Conservation (phyloP, 2,888 invertebrate species). For the Euplexia lucipara region DNA sequence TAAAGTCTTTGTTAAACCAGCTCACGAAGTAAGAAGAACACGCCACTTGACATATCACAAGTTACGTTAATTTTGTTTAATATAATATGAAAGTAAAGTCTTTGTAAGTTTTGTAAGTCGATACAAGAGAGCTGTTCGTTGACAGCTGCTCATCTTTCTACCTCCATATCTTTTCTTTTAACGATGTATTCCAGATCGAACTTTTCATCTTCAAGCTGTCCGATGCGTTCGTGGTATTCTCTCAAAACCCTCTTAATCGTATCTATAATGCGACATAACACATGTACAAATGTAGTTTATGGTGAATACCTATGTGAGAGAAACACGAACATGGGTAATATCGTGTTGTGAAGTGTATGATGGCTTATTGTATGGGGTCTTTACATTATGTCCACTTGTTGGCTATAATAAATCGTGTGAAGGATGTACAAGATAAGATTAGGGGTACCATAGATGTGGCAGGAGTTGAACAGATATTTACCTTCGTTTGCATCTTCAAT, state of each 20-base stretch:
- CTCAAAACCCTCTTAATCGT: slow-evolving; percentile 94
- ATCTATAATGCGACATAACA: slow-evolving; percentile 92
- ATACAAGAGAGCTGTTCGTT: slow-evolving; percentile 80
- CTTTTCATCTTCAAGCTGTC: slow-evolving; percentile 97
- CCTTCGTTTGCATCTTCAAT: slow-evolving; percentile 98
- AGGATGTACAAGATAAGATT: slow-evolving; percentile 45
- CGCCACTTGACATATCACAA: slow-evolving; percentile 84
- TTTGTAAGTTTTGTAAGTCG: slow-evolving; percentile 86
- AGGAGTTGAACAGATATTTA: slow-evolving; percentile 81
- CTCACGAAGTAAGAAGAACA: slow-evolving; percentile 84
- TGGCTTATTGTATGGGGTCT: slow-evolving; percentile 49
- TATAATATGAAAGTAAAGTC: slow-evolving; percentile 74
- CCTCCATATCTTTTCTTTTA: slow-evolving; percentile 99
- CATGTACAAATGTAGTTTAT: slow-evolving; percentile 69
- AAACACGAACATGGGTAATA: slow-evolving; percentile 59
- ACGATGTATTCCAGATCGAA: slow-evolving; percentile 99
- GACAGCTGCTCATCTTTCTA: slow-evolving; percentile 91
- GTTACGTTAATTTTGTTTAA: slow-evolving; percentile 79
- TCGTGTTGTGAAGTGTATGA: slow-evolving; percentile 77
- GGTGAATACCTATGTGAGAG: slow-evolving; percentile 66
- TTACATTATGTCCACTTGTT: slow-evolving; percentile 55
- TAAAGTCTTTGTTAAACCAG: slow-evolving; percentile 82
- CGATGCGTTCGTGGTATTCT: slow-evolving; percentile 97
- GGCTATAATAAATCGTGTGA: slow-evolving; percentile 38
- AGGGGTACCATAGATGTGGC: slow-evolving; percentile 25